Evolutionary conservation across 2,888 invertebrate species (phyloP).

Genomic region (Hirtodrosophila trivittata): DNA sequence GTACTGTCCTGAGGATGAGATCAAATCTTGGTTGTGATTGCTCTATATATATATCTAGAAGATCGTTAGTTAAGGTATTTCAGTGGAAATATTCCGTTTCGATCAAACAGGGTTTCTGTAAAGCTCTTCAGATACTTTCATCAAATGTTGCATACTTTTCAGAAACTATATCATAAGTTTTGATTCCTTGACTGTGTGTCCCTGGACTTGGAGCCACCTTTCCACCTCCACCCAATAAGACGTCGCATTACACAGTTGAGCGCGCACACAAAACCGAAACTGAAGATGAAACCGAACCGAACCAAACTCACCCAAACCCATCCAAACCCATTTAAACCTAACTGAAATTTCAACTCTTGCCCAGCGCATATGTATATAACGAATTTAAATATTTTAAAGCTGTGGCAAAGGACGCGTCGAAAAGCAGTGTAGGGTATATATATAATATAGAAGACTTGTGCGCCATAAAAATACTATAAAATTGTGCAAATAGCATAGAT

Average conservation of each 20-base stretch:
- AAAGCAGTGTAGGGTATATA: conserved; percentile 6
- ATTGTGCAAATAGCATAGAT: conserved; percentile 69
- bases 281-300: conserved; percentile 22
- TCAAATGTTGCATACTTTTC: too few relatives aligned
- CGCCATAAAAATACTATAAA: conserved; percentile 75
- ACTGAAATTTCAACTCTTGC: conserved; percentile 14
- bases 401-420: conserved; percentile 9
- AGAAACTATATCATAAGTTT: not conserved
- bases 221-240: conserved; percentile 17
- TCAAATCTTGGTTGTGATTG: too few relatives aligned
- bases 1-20: too few relatives aligned
- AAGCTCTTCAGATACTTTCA: too few relatives aligned
- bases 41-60: too few relatives aligned
- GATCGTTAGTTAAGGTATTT: too few relatives aligned
- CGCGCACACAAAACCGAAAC: conserved; percentile 34
- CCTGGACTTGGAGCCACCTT: conserved; percentile 23
- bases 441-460: conserved; percentile 59
- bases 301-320: conserved; percentile 1
- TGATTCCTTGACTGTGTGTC: conserved; percentile 5
- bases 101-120: too few relatives aligned
- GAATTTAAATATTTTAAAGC: conserved; percentile 73
- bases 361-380: conserved; percentile 37
- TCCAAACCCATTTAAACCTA: conserved; percentile 4
- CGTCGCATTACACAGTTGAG: conserved; percentile 60
- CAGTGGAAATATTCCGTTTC: too few relatives aligned